Evolutionary conservation across 2,888 invertebrate species (phyloP).

Genomic region (Acholoe squamosa): DNA sequence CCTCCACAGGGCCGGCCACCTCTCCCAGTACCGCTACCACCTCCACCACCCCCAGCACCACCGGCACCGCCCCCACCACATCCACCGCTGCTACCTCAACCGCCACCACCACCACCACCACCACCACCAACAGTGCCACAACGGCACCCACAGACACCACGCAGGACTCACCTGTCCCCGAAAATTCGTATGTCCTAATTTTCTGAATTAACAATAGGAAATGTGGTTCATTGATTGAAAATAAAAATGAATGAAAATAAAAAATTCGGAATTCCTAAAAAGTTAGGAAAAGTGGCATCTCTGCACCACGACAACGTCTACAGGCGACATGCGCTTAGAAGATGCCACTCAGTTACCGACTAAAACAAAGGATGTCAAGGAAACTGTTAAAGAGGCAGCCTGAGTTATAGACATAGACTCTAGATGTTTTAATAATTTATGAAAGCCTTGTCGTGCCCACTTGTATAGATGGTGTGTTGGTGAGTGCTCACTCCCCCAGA

Average conservation of each 20-base stretch:
- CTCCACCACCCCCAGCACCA: constrained; percentile 16
- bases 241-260: too few relatives aligned
- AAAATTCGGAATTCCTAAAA: too few relatives aligned
- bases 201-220: too few relatives aligned
- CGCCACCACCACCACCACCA: constrained; percentile 15
- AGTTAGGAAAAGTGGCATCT: too few relatives aligned
- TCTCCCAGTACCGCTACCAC: constrained; percentile 3
- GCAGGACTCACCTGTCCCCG: background rate
- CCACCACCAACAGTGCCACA: background rate
- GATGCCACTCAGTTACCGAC: background rate
- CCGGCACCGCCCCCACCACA: background rate
- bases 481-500: background rate
- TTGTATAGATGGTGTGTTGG: background rate
- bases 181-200: too few relatives aligned
- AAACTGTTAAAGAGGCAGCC: background rate
- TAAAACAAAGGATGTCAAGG: constrained; percentile 37
- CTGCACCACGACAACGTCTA: constrained; percentile 8
- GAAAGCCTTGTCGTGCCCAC: constrained; percentile 18
- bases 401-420: background rate
- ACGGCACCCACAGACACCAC: background rate
- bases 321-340: background rate
- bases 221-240: too few relatives aligned
- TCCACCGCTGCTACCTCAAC: background rate
- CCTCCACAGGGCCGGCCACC: background rate
- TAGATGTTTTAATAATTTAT: background rate